Conservation (phyloP, 2,888 invertebrate genomes). For the Kuschelorhynchus macadamiae region DNA sequence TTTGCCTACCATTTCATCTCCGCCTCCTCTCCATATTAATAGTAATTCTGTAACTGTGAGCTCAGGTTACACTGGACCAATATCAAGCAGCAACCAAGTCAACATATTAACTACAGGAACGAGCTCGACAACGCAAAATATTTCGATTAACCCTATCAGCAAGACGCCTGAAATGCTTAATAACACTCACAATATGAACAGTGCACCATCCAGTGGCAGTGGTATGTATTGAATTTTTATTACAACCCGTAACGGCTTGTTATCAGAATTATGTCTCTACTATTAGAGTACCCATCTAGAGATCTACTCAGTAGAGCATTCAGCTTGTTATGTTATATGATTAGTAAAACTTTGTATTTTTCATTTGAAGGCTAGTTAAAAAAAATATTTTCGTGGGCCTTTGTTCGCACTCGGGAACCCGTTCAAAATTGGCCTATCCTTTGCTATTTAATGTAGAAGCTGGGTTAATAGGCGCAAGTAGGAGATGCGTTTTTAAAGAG, state of each 20-base stretch:
- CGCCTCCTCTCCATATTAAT: conserved; percentile 54
- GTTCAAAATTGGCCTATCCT: no score
- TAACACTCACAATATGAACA: conserved; percentile 43
- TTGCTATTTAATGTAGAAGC: no score
- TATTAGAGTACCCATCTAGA: no score
- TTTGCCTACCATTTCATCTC: conserved; percentile 40
- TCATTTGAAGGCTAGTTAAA: no score
- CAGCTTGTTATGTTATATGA: no score
- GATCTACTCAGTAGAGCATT: no score
- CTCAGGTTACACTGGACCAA: conserved; percentile 64
- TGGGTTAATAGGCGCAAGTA: no score
- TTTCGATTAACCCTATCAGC: conserved; percentile 59
- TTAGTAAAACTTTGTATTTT: no score
- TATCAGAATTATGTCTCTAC: conserved; percentile 36
- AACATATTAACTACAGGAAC: conserved; percentile 63
- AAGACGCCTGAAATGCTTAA: conserved; percentile 53
- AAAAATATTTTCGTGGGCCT: neutral
- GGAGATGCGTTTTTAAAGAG: no score
- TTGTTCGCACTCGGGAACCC: no score
- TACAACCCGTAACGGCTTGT: no score
- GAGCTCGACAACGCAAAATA: conserved; percentile 64
- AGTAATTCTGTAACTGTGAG: conserved; percentile 65
- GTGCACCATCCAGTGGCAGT: conserved; percentile 55
- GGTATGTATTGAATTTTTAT: conserved; percentile 53
- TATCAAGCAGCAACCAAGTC: conserved; percentile 65